Conservation (phyloP, 2,113 vertebrate species). For the Misgurnus anguillicaudatus region DNA sequence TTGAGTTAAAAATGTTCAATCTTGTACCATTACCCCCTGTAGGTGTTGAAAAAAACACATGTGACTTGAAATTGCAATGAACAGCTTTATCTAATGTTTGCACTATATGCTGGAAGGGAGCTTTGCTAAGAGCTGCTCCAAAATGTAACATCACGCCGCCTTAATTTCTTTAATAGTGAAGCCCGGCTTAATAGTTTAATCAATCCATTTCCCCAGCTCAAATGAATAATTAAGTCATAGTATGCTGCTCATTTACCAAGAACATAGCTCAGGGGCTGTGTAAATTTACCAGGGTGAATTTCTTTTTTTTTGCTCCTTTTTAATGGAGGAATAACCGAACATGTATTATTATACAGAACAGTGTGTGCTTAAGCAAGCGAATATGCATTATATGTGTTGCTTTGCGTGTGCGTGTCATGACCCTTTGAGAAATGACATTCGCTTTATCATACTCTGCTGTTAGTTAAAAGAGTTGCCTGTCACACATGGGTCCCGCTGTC, state of each 20-base stretch:
- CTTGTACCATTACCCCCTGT: slow-evolving; percentile 1
- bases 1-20: slow-evolving; percentile 38
- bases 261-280: slow-evolving; percentile 11
- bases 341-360: not conserved
- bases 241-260: slow-evolving; percentile 20
- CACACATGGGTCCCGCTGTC: slow-evolving; percentile 32
- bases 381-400: not conserved
- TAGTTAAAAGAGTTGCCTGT: slow-evolving; percentile 26
- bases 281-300: not conserved
- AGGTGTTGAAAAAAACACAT: slow-evolving; percentile 20
- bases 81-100: slow-evolving; percentile 39
- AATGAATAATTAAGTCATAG: slow-evolving; percentile 51
- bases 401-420: not conserved
- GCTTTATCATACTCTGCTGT: slow-evolving; percentile 19
- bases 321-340: no score
- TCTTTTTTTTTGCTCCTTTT: no score
- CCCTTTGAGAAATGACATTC: slow-evolving; percentile 25
- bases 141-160: slow-evolving; percentile 12
- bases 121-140: slow-evolving; percentile 43
- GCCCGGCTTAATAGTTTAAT: slow-evolving; percentile 47
- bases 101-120: not conserved
- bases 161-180: slow-evolving; percentile 44
- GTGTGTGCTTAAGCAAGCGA: not conserved
- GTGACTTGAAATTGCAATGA: slow-evolving; percentile 19
- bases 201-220: slow-evolving; percentile 38